phyloP scores from a whole-genome alignment of 2,888 invertebrate species.

The Sclerodermus sp. region DNA sequence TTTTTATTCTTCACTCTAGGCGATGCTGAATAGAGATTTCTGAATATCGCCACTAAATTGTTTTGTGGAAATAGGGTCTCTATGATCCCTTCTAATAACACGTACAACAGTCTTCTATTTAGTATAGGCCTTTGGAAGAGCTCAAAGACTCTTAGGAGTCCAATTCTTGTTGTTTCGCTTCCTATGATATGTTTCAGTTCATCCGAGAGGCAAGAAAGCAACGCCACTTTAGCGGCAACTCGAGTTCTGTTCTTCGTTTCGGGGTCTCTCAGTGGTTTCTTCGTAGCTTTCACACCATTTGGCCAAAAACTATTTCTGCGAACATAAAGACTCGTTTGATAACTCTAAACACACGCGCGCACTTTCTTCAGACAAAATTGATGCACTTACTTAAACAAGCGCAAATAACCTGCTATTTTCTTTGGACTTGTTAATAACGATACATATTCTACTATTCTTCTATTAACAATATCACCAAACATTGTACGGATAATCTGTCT shows the following conservation, averaged over 20 bases:
- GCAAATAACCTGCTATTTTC: conserved; percentile 85
- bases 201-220: conserved; percentile 85
- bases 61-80: conserved; percentile 80
- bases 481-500: conserved; percentile 78
- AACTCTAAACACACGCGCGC: no score
- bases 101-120: conserved; percentile 81
- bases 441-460: conserved; percentile 86
- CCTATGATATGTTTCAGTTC: conserved; percentile 89
- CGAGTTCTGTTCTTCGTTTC: conserved; percentile 74
- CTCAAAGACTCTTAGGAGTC: conserved; percentile 81
- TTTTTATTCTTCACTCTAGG: conserved; percentile 52
- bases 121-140: conserved; percentile 84
- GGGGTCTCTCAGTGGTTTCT: conserved; percentile 60
- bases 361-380: no score
- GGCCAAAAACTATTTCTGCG: conserved; percentile 66
- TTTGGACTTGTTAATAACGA: conserved; percentile 84
- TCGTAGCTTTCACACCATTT: conserved; percentile 62
- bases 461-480: conserved; percentile 81
- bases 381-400: conserved; percentile 75
- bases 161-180: conserved; percentile 81
- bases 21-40: conserved; percentile 72
- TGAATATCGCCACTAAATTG: conserved; percentile 71
- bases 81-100: conserved; percentile 80
- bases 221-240: conserved; percentile 82
- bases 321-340: no score